A percentile compares a stretch with the other conserved stretches of the same genome.
phyloP scores from a whole-genome alignment of 2,113 vertebrate genomes.

The Vulpes lagopus region DNA sequence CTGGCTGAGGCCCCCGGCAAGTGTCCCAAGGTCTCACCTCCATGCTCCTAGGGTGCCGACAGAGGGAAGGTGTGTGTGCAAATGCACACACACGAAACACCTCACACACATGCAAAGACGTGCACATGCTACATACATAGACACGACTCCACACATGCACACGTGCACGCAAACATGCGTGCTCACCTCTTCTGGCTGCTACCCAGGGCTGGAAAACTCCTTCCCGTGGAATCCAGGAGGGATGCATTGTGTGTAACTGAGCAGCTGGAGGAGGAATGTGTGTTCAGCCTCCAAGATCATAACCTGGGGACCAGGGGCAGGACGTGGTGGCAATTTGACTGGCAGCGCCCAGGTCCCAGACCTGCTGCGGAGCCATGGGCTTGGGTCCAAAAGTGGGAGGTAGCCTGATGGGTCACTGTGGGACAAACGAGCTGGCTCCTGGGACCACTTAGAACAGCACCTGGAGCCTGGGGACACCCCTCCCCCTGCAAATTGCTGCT shows the following conservation, averaged over 20 bases:
- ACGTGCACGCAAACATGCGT: accelerated
- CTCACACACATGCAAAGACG: not conserved
- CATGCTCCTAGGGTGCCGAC: not conserved
- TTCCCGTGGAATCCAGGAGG: accelerated
- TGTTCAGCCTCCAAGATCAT: not conserved
- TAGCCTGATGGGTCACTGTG: not conserved
- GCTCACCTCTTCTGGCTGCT: accelerated
- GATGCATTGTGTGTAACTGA: accelerated
- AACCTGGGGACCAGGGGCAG: not conserved
- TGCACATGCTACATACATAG: accelerated
- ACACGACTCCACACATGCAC: no score
- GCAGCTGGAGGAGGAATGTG: not conserved
- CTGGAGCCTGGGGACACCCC: not conserved
- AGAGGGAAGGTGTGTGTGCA: accelerated
- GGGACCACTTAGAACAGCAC: not conserved
- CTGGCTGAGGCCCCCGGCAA: accelerated
- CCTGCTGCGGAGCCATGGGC: not conserved
- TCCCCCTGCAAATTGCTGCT: accelerated
- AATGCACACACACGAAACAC: no score
- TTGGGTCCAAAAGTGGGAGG: no score
- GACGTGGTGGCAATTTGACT: accelerated
- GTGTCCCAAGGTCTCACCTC: not conserved
- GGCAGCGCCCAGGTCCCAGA: accelerated
- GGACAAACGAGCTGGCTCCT: not conserved
- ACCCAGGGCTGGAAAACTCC: not conserved